These are phyloP conservation scores for Carterocephalus palaemon DNA, from an alignment of 2,888 invertebrate species.

Conservation along the genomic window DNA sequence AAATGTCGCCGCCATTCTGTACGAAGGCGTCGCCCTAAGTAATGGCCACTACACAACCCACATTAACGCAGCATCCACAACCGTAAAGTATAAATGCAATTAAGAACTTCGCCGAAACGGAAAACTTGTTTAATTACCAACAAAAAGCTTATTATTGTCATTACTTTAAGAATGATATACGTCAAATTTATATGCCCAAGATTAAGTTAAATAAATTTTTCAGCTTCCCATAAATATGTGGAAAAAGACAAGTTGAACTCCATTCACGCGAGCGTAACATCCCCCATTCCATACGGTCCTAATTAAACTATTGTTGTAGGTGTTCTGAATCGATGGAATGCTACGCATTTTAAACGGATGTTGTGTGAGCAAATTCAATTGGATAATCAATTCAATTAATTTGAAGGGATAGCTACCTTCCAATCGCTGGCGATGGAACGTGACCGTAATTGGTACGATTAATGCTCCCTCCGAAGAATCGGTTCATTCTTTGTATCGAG, in stretches of 20 bases:
- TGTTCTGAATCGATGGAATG: slow-evolving; percentile 28
- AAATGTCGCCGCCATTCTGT: slow-evolving; percentile 54
- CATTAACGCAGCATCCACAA: slow-evolving; percentile 33
- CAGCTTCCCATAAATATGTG: slow-evolving; percentile 15
- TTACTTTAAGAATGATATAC: slow-evolving; percentile 22
- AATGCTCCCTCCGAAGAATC: slow-evolving; percentile 54
- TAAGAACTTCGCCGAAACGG: slow-evolving; percentile 27
- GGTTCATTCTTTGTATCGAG: slow-evolving; percentile 61
- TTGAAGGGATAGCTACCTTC: slow-evolving; percentile 58
- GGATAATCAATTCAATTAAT: slow-evolving; percentile 75
- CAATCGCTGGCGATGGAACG: slow-evolving; percentile 43
- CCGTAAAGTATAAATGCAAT: slow-evolving; percentile 30
- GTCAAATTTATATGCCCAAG: slow-evolving; percentile 20
- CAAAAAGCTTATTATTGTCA: slow-evolving; percentile 24
- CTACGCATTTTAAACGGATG: slow-evolving; percentile 36
- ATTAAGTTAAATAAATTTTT: slow-evolving; percentile 19
- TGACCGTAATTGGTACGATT: slow-evolving; percentile 67
- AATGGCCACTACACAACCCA: slow-evolving; percentile 45
- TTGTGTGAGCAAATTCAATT: slow-evolving; percentile 55
- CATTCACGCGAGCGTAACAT: slow-evolving; percentile 9
- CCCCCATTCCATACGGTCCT: slow-evolving; percentile 10
- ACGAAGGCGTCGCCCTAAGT: slow-evolving; percentile 58
- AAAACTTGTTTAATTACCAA: slow-evolving; percentile 23
- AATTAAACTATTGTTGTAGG: slow-evolving; percentile 34
- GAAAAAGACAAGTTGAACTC: slow-evolving; percentile 7